Evolutionary conservation across 2,797 vertebrate genomes (phyloP).

Genomic region (Bradypodion ventrale): DNA sequence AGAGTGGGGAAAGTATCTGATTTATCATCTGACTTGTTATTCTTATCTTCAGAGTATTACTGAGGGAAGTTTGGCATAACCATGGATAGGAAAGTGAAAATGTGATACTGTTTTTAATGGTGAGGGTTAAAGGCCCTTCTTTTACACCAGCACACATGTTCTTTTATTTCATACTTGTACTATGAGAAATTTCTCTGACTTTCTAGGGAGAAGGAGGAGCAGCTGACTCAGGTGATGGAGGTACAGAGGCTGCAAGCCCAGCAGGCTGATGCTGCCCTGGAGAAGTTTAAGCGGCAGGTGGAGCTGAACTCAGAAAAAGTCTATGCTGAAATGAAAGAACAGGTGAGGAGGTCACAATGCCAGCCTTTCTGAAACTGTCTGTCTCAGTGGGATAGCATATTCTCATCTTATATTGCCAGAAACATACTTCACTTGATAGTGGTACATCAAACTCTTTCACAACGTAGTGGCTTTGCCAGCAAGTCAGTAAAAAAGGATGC

Average conservation of each 20-base stretch:
- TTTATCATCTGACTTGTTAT: slow-evolving; percentile 15
- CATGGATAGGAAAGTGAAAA: slow-evolving; percentile 66
- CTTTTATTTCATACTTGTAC: slow-evolving; percentile 71
- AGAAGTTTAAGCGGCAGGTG: slow-evolving; percentile 94
- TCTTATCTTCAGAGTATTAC: slow-evolving; percentile 60
- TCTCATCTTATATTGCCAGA: slow-evolving; percentile 71
- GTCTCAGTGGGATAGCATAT: slow-evolving; percentile 64
- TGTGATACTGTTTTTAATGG: slow-evolving; percentile 68
- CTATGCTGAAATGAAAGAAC: slow-evolving; percentile 91
- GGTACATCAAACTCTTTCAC: slow-evolving; percentile 65
- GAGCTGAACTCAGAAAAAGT: slow-evolving; percentile 92
- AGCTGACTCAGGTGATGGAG: slow-evolving; percentile 83
- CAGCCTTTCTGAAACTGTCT: slow-evolving; percentile 67
- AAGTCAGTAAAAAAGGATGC: slow-evolving; percentile 59
- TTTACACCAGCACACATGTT: slow-evolving; percentile 58
- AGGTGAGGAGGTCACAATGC: slow-evolving; percentile 81
- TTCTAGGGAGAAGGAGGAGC: slow-evolving; percentile 88
- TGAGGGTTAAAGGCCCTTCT: slow-evolving; percentile 68
- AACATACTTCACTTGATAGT: slow-evolving; percentile 65
- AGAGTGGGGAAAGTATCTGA: slow-evolving; percentile 46
- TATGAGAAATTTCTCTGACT: slow-evolving; percentile 70
- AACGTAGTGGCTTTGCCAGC: slow-evolving; percentile 59
- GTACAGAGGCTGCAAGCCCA: slow-evolving; percentile 88
- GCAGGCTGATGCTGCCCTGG: slow-evolving; percentile 89
- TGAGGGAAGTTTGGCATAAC: slow-evolving; percentile 62